These are phyloP conservation scores for Umimayanthus kanabou DNA, from an alignment of 92 coral and sea anemone genomes.

Conservation along the genomic window DNA sequence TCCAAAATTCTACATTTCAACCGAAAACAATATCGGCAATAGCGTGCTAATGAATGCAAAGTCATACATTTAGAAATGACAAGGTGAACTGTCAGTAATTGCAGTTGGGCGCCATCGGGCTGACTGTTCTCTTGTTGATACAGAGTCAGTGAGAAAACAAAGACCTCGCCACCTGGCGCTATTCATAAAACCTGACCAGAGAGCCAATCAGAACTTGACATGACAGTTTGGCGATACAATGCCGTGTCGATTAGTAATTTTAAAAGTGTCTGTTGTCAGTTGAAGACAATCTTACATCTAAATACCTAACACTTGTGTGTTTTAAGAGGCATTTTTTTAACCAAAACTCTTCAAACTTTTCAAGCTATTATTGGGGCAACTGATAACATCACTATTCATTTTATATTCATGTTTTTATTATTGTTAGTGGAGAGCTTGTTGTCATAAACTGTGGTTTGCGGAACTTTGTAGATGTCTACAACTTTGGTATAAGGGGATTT, in stretches of 20 bases:
- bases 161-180: constrained; percentile 7
- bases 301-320: not conserved
- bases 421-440: too few relatives aligned
- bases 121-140: not conserved
- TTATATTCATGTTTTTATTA: too few relatives aligned
- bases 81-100: not conserved
- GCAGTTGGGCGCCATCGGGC: constrained; percentile 12
- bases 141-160: not conserved
- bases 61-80: constrained; percentile 9
- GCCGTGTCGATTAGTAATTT: not conserved
- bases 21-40: constrained; percentile 8
- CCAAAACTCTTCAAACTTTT: not conserved
- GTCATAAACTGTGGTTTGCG: too few relatives aligned
- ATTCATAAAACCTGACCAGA: not conserved
- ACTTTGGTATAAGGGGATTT: too few relatives aligned
- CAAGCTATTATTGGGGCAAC: not conserved
- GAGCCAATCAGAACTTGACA: constrained; percentile 19
- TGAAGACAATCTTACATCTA: not conserved
- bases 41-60: not conserved
- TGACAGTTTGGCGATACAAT: constrained; percentile 11
- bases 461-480: too few relatives aligned
- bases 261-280: not conserved
- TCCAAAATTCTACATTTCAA: not conserved
- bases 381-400: too few relatives aligned
- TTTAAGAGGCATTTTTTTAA: not conserved